Percentiles rank a stretch among this genome's conserved stretches.
Evolutionary conservation across 2,888 invertebrate species (phyloP).

Genomic region (Lasioglossum morio): DNA sequence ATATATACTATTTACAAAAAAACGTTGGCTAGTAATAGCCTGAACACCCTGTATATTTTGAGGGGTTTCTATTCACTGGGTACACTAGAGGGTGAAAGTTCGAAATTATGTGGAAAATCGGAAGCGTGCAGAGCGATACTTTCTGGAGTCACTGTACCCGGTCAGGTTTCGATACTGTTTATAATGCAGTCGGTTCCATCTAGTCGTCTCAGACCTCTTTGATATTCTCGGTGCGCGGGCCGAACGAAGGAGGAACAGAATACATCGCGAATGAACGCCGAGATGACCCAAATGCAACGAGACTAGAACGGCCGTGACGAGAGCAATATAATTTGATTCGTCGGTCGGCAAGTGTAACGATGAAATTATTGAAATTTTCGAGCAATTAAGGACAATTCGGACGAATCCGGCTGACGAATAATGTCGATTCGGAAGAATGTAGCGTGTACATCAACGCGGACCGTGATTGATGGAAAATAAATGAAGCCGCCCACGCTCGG

Average conservation of each 20-base stretch:
- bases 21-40: no score
- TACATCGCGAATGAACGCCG: constrained; percentile 44
- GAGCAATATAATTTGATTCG: constrained; percentile 47
- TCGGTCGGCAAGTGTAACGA: constrained; percentile 4
- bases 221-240: constrained; percentile 73
- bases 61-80: no score
- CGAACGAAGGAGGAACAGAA: constrained; percentile 53
- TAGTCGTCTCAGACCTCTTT: constrained; percentile 56
- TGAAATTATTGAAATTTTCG: constrained; percentile 45
- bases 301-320: constrained; percentile 53
- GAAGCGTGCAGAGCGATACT: neutral
- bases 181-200: neutral
- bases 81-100: no score
- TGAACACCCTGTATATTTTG: no score
- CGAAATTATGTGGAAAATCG: neutral
- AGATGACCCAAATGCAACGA: constrained; percentile 67
- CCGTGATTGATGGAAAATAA: neutral
- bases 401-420: constrained; percentile 19
- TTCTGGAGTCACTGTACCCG: neutral
- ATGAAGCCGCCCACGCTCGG: neutral
- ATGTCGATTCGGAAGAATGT: neutral
- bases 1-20: no score
- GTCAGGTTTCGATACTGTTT: constrained; percentile 3
- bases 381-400: constrained; percentile 51
- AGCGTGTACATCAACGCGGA: neutral